Conservation (phyloP, 2,797 vertebrate genomes). For the Rousettus madagascariensis region DNA sequence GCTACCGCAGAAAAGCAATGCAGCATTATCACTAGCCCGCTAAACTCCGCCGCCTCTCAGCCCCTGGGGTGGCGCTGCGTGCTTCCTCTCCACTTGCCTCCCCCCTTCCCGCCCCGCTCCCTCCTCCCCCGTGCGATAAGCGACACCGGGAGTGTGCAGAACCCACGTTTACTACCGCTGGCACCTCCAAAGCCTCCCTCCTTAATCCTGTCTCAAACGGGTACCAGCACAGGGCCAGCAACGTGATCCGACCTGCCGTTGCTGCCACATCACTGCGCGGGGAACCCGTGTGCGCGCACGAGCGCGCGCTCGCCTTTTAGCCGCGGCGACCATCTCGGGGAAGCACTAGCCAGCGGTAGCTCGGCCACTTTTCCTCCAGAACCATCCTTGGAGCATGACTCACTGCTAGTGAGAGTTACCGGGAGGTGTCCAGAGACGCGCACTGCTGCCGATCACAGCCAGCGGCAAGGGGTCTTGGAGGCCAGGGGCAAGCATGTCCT, state of each 20-base stretch:
- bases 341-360: slow-evolving; percentile 28
- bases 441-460: neutral
- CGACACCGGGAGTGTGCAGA: slow-evolving; percentile 60
- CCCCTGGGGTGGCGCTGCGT: neutral
- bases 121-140: neutral
- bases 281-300: slow-evolving; percentile 64
- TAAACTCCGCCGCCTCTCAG: neutral
- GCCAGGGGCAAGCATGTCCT: neutral
- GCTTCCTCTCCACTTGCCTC: neutral
- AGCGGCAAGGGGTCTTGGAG: neutral
- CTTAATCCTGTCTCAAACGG: slow-evolving; percentile 81
- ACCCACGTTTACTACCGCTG: slow-evolving; percentile 77
- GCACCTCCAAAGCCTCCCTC: slow-evolving; percentile 79
- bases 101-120: neutral
- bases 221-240: slow-evolving; percentile 82
- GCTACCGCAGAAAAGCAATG: neutral
- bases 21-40: neutral
- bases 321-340: neutral
- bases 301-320: slow-evolving; percentile 45
- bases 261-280: slow-evolving; percentile 73
- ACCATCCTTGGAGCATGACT: slow-evolving; percentile 56
- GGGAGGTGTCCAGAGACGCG: neutral
- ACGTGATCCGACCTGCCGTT: slow-evolving; percentile 76
- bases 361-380: neutral
- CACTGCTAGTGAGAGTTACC: slow-evolving; percentile 23